Conservation (phyloP, 1,140 invertebrate genomes). For the Papilio glaucus region DNA sequence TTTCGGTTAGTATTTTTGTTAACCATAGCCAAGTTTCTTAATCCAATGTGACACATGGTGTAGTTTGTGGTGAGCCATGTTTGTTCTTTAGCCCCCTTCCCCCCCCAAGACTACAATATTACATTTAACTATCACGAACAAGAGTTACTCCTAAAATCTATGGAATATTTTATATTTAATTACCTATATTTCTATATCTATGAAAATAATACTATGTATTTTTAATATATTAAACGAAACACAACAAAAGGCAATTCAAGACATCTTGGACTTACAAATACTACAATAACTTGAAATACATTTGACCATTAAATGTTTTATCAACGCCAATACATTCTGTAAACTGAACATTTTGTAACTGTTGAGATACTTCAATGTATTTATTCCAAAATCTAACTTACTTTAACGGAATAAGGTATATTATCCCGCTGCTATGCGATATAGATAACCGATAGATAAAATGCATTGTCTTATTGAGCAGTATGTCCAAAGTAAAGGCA, state of each 20-base stretch:
- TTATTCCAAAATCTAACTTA: neutral
- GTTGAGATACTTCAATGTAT: neutral
- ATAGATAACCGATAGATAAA: neutral
- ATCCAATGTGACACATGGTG: too few species aligned
- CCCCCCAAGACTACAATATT: too few species aligned
- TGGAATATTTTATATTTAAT: too few species aligned
- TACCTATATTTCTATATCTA: too few species aligned
- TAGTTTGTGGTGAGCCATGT: too few species aligned
- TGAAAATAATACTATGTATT: too few species aligned
- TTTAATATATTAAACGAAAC: too few species aligned
- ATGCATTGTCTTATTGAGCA: neutral
- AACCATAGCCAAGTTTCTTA: too few species aligned
- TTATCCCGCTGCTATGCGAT: neutral
- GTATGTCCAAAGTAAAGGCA: neutral
- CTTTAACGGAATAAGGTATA: neutral
- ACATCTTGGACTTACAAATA: neutral
- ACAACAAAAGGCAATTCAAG: neutral
- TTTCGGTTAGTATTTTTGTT: too few species aligned
- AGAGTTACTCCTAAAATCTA: too few species aligned
- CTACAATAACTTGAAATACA: neutral
- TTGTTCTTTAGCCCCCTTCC: too few species aligned
- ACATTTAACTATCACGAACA: too few species aligned
- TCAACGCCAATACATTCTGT: constrained; percentile 12
- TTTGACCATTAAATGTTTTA: constrained; percentile 17
- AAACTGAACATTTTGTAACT: constrained; percentile 25